Evolutionary conservation across 2,888 invertebrate species (phyloP), one percentile per base, ranked within the genome.

Genomic region (Andricus quercusramuli): DNA sequence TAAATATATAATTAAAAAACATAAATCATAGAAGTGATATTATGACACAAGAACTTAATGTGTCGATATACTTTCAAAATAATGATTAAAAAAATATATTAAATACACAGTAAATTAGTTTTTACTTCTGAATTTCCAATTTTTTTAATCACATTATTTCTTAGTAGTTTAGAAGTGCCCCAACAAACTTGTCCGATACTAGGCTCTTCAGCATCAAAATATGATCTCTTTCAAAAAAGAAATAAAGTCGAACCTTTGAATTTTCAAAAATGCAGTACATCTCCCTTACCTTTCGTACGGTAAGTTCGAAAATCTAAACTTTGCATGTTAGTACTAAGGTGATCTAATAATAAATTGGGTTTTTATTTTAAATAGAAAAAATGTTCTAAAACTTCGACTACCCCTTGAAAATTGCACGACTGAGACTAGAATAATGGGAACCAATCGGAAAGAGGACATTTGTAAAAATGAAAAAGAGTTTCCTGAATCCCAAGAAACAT

Each of bases 171-270:
- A 59, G 77, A 44, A 62, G 78, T n/a, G 51, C 59, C 9, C 56
- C 6, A 62, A 81, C 76, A 66, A 79, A 41, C 66, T 78, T 59
- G 25, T 11, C 41, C 29, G 77, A 81, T 79, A 68, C 78, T 56
- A 79, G 78, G 22, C 78, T 83, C 70, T 20, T 70, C 70, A 29
- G 29, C 41, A 13, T 47, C 47, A 51, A 70, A 70, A 20, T 25
- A 20, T 20, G 51, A 20, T n/a, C 4, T 74, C 20, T 85, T 82
- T 65, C 68, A 79, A 15, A 85, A 82, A 76, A 84, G 79, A 37
- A 83, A 83, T 80, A 83, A 80, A 83, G 78, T 85, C 32, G 79
- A 81, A 67, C 85, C 82, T 56, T 70, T 74, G 6, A 20, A 32
- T 74, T 56, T 56, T 20, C 20, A 32, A n/a, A 66, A 66, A n/a